Evolutionary conservation across 2,113 vertebrate genomes (phyloP).

Genomic region (Mobula hypostoma): DNA sequence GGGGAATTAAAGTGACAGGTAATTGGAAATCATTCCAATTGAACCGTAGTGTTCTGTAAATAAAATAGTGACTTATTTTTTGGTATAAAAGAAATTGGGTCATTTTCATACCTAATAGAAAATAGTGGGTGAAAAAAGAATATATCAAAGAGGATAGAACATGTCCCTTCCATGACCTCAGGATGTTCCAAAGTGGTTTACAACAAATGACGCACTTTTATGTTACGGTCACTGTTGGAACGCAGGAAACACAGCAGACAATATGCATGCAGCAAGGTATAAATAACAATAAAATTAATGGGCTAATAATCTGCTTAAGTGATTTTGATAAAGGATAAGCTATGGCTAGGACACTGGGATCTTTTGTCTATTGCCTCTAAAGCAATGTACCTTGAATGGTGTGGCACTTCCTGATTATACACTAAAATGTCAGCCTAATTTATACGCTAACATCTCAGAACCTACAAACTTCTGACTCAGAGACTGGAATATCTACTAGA

Average conservation of each 20-base stretch:
- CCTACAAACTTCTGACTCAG: neutral
- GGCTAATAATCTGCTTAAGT: neutral
- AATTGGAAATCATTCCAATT: too few relatives aligned
- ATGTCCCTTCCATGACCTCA: neutral
- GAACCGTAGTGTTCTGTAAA: too few relatives aligned
- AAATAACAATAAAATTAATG: neutral
- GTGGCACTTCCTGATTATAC: neutral
- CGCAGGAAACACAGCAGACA: neutral
- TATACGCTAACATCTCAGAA: neutral
- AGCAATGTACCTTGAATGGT: neutral
- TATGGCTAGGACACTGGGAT: neutral
- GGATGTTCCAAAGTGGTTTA: neutral
- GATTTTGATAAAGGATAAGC: neutral
- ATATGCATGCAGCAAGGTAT: neutral
- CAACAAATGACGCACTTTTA: neutral
- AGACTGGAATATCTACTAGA: neutral
- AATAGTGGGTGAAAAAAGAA: neutral
- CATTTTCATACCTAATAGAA: neutral
- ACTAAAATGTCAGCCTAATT: neutral
- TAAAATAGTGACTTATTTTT: neutral
- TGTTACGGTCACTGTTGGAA: neutral
- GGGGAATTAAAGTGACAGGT: too few relatives aligned
- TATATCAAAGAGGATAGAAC: neutral
- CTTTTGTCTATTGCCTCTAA: neutral
- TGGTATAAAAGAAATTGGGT: neutral